Percentiles rank a stretch among this genome's conserved stretches.
phyloP scores from a whole-genome alignment of 92 coral and sea anemone genomes.

The Bergia sp. region DNA sequence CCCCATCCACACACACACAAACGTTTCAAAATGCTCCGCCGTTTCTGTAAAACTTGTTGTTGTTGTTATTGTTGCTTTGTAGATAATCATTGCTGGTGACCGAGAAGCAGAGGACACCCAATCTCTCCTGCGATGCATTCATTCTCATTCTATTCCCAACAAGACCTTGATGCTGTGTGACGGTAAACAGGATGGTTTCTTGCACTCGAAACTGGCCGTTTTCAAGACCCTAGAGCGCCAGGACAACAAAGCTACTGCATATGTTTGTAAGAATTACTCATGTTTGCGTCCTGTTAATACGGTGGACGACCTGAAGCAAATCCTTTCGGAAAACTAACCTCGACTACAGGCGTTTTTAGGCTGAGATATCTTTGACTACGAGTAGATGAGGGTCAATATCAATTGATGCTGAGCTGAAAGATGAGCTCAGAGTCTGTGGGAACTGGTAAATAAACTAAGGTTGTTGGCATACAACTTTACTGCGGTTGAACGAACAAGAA shows the following conservation, averaged over 20 bases:
- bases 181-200: conserved; percentile 76
- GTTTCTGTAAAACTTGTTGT: background rate
- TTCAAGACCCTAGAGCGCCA: conserved; percentile 78
- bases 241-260: conserved; percentile 89
- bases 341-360: background rate
- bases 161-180: conserved; percentile 84
- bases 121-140: conserved; percentile 73
- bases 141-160: conserved; percentile 86
- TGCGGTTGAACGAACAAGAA: too few relatives aligned
- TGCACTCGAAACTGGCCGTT: conserved; percentile 78
- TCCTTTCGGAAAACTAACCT: conserved; percentile 57
- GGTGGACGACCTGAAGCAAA: conserved; percentile 71
- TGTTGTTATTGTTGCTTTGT: conserved; percentile 15
- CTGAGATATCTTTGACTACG: background rate
- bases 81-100: conserved; percentile 94
- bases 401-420: background rate
- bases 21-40: too few relatives aligned
- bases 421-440: background rate
- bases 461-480: background rate
- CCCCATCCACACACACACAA: too few relatives aligned
- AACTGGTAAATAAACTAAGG: background rate
- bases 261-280: conserved; percentile 87
- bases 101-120: conserved; percentile 87
- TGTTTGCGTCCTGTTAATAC: conserved; percentile 87
- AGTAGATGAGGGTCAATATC: background rate